Evolutionary conservation across 2,888 invertebrate genomes (phyloP).

Genomic region (Prenolepis imparis): DNA sequence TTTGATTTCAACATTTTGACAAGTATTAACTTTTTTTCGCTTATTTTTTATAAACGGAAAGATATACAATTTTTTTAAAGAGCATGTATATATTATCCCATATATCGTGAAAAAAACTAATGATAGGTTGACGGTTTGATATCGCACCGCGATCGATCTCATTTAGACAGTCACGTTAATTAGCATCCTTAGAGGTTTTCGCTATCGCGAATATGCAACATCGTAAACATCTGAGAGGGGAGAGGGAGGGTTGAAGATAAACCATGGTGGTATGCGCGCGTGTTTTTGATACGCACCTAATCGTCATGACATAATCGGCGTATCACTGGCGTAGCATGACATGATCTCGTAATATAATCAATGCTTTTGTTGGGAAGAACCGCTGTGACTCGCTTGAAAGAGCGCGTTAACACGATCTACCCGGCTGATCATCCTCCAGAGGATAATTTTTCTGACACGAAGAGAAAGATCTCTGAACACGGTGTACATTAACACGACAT

Average conservation of each 20-base stretch:
- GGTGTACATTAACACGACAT: not conserved
- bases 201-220: conserved; percentile 40
- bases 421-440: conserved; percentile 2
- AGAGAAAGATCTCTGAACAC: conserved; percentile 2
- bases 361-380: conserved; percentile 35
- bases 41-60: not conserved
- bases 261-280: conserved; percentile 10
- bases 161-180: not conserved
- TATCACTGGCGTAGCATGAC: conserved; percentile 16
- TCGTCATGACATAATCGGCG: conserved; percentile 51
- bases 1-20: not conserved
- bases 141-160: not conserved
- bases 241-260: not conserved
- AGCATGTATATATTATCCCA: too few relatives aligned
- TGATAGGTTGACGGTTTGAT: not conserved
- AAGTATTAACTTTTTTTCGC: not conserved
- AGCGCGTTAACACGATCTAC: not conserved
- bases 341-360: conserved; percentile 49
- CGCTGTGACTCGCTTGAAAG: conserved; percentile 46
- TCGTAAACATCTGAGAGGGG: conserved; percentile 23
- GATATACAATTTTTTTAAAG: not conserved
- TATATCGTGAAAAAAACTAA: not conserved
- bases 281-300: conserved; percentile 54
- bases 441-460: conserved; percentile 36
- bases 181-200: conserved; percentile 2